These are phyloP conservation scores for Megaustenia siamemsis DNA, from an alignment of 2,888 invertebrate species.

Conservation along the genomic window DNA sequence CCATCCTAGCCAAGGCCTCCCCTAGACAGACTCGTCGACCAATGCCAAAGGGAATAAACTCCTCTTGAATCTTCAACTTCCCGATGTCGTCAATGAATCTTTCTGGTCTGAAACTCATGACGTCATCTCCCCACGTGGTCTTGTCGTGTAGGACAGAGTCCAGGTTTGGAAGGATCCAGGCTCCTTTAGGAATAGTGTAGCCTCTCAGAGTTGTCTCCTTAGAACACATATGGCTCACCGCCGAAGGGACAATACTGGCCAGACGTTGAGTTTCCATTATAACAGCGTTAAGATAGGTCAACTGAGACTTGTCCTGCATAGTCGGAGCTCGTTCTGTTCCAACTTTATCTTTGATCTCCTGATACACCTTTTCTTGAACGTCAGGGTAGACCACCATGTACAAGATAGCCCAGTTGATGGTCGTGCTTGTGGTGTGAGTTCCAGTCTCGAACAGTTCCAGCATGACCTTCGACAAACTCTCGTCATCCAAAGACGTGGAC, in stretches of 20 bases:
- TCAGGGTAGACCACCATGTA: neutral
- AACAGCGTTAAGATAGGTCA: neutral
- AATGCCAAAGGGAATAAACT: neutral
- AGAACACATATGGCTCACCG: slow-evolving; percentile 3
- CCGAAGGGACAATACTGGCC: neutral
- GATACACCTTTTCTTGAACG: neutral
- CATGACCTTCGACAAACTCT: neutral
- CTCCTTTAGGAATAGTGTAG: neutral
- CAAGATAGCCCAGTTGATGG: neutral
- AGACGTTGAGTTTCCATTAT: neutral
- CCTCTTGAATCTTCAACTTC: neutral
- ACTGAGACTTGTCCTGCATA: neutral
- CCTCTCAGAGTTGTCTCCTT: neutral
- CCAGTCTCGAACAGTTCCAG: neutral
- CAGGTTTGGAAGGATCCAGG: neutral
- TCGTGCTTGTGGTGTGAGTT: neutral
- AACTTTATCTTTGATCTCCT: neutral
- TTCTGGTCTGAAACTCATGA: neutral
- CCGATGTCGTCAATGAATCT: neutral
- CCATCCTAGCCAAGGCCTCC: neutral
- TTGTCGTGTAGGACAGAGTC: no score
- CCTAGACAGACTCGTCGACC: no score
- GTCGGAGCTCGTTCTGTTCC: neutral
- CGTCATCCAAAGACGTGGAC: neutral
- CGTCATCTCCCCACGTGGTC: no score